These are phyloP conservation scores for Chloromyia formosa DNA, from an alignment of 2,888 invertebrate species.

Conservation along the genomic window DNA sequence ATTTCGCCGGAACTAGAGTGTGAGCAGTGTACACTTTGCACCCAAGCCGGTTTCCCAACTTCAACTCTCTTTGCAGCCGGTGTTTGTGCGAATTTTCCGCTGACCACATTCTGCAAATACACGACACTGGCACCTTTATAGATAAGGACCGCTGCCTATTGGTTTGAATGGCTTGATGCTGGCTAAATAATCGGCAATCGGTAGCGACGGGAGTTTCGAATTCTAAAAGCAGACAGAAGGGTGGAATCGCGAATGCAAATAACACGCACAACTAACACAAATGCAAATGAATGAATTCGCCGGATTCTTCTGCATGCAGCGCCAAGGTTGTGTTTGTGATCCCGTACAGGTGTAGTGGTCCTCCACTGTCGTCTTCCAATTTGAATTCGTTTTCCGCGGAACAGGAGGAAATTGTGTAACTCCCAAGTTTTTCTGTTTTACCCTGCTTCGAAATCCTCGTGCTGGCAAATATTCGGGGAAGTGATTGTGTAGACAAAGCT, in stretches of 20 bases:
- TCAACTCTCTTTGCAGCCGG: neutral
- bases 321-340: neutral
- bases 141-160: no score
- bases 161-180: no score
- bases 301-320: neutral
- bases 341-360: conserved; percentile 2
- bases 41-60: neutral
- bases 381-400: conserved; percentile 2
- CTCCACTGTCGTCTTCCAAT: neutral
- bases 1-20: no score
- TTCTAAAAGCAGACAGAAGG: no score
- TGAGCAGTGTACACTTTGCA: neutral
- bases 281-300: conserved; percentile 20
- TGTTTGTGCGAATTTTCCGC: neutral
- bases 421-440: conserved; percentile 3
- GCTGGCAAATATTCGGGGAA: neutral
- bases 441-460: conserved; percentile 4
- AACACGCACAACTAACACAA: neutral
- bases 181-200: no score
- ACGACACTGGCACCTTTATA: neutral
- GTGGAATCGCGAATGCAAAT: neutral
- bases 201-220: no score
- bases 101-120: neutral
- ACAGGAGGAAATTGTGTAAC: conserved; percentile 29
- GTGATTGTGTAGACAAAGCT: neutral